Evolutionary conservation across 2,797 vertebrate genomes (phyloP), one percentile per base, ranked within the genome.

Genomic region (Odontamblyopus rebecca): DNA sequence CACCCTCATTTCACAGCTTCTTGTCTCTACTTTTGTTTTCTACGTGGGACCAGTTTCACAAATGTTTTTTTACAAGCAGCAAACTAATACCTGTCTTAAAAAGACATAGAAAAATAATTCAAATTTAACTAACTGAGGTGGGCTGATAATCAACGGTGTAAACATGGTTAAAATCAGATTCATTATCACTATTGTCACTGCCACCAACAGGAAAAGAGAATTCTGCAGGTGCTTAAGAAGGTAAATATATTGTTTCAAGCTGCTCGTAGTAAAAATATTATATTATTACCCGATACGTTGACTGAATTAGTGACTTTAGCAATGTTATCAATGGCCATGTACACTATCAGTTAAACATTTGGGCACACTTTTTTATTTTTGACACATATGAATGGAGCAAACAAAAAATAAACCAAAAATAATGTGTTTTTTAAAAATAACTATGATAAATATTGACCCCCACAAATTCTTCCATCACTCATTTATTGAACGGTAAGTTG

Each of bases 1-100:
- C 83, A 81, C 81, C 73, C 26, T 73, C 87, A 88, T 85, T 76
- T 83, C 79, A 87, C 77, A 73, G 75, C 48, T 78, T 84, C 79
- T 67, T 64, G 50, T 41, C 19, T 5, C 57, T 23, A 38, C 23
- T 41, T 70, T 81, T 70, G 63, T 78, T 56, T 68, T 56, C 30
- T 59, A 61, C 23, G 13, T 30, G 65, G 65, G 65, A 29, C 16
- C 29, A 30, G 50, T 67, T 67, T 67, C 50, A 54, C 29, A 32
- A 54, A 11, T n/a, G 27, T 7, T 50, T 53, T 53, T 51, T 67
- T n/a, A 19, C 48, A 53, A 4, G 18, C 30, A 67, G 27, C 18
- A 66, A 67, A 30, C 50, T 67, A 67, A 53, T 67, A 65, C 16
- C 2, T 4, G 18, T 32, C 51, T 12, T 51, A 15, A 53, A 67